A percentile compares a stretch with the other conserved stretches of the same genome.
Conservation (phyloP, 2,113 vertebrate genomes). For the Parus major region DNA sequence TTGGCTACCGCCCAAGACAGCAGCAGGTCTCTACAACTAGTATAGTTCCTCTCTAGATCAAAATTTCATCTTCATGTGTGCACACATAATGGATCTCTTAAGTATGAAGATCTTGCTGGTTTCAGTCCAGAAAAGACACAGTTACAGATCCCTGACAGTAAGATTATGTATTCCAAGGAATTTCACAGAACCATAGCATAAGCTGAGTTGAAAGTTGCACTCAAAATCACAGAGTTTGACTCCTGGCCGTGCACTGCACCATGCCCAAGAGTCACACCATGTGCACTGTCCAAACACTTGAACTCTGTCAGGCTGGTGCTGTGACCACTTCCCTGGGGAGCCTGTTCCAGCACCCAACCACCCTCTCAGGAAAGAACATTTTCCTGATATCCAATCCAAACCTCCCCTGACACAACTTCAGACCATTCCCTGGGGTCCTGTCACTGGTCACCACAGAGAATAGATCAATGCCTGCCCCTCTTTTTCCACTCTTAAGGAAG, state of each 20-base stretch:
- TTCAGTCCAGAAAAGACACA: background rate
- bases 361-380: fast-evolving
- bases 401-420: background rate
- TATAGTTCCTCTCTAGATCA: background rate
- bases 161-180: background rate
- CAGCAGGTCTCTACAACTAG: background rate
- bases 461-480: background rate
- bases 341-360: background rate
- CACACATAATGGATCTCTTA: background rate
- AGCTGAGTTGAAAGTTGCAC: background rate
- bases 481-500: background rate
- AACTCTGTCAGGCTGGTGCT: background rate
- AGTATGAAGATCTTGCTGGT: background rate
- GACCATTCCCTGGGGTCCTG: fast-evolving
- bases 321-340: background rate
- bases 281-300: background rate
- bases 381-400: background rate
- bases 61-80: background rate
- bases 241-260: background rate
- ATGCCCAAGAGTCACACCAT: background rate
- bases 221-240: background rate
- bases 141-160: background rate
- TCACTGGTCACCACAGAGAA: background rate
- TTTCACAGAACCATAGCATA: background rate
- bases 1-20: background rate